A percentile compares a stretch with the other conserved stretches of the same genome.
These are phyloP conservation scores for Chrysolina oricalcia DNA, from an alignment of 2,888 invertebrate species.

Conservation along the genomic window DNA sequence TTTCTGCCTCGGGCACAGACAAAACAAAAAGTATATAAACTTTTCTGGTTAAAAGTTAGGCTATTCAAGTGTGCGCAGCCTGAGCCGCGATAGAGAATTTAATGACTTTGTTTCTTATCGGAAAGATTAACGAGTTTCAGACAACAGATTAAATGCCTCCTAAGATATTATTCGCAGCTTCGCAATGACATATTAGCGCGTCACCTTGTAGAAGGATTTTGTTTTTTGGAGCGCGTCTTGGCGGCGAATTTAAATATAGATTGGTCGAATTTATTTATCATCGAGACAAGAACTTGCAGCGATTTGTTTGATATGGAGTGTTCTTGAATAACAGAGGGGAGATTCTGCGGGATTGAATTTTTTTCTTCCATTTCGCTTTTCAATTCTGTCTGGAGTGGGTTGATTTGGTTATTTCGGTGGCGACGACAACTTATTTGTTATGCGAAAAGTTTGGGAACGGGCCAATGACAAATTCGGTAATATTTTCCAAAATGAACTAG, in stretches of 20 bases:
- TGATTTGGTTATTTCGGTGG: no score
- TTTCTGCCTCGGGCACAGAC: slow-evolving; percentile 44
- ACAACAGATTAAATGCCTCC: slow-evolving; percentile 66
- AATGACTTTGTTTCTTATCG: slow-evolving; percentile 70
- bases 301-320: slow-evolving; percentile 19
- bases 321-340: background rate
- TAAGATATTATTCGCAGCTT: slow-evolving; percentile 64
- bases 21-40: slow-evolving; percentile 57
- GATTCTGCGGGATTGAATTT: no score
- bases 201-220: slow-evolving; percentile 52
- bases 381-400: no score
- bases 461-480: no score
- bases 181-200: slow-evolving; percentile 61
- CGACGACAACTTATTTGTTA: no score
- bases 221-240: slow-evolving; percentile 40
- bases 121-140: slow-evolving; percentile 68
- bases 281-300: background rate
- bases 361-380: no score
- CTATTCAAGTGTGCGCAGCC: slow-evolving; percentile 62
- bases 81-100: slow-evolving; percentile 67
- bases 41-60: slow-evolving; percentile 70
- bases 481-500: no score
- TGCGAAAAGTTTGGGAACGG: no score
- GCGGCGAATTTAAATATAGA: slow-evolving; percentile 42
- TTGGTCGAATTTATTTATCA: slow-evolving; percentile 37